Base-by-base conservation (phyloP, 2,113 vertebrate genomes). In the Sterrhoptilus dennistouni region DNA sequence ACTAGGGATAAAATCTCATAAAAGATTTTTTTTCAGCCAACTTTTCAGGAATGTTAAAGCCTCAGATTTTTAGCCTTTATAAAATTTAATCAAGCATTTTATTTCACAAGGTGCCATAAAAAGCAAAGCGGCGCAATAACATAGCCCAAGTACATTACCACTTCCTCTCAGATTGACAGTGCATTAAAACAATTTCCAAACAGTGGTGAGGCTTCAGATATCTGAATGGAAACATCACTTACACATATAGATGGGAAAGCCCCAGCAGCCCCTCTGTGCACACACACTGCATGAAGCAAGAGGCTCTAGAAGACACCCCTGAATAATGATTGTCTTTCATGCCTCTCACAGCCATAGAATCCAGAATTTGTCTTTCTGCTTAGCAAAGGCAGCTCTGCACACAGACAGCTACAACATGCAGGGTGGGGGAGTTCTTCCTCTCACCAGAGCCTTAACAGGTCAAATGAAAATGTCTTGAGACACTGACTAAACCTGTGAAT, bases 371-470 rank as follows among this genome's bases (percentile, higher is more conserved):
- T 63, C 19, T 33, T 44, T 47, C 27, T 38, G n/a, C 47, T 19
- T 7, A 14, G 45, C 56, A 35, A 18, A 52, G 9, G 29, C 24
- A 85, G 18, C 27, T 52, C 25, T 1, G 2, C 42, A 35, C 47
- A 10, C 31, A 44, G 44, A 23, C 8, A 75, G 33, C 52, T 47
- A 2, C 3, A 14, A 12, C 7, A 7, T 0, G 2, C 0, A 3
- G 14, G 36, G 8, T 68, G 23, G 24, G 16, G 35, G 10, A 66
- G 14, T 0, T 1, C 38, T 53, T 38, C 23, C 47, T 82, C 45
- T 79, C 59, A 27, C 9, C n/a, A 35, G 36, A 74, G 36, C 24
- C 52, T 71, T 71, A 49, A 22, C 5, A 21, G 33, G 29, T 23
- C 60, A 33, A 18, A 35, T 40, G 21, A 7, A 38, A 74, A 56